These are phyloP conservation scores for Dichetophora obliterata DNA, from an alignment of 2,888 invertebrate species.

Conservation along the genomic window DNA sequence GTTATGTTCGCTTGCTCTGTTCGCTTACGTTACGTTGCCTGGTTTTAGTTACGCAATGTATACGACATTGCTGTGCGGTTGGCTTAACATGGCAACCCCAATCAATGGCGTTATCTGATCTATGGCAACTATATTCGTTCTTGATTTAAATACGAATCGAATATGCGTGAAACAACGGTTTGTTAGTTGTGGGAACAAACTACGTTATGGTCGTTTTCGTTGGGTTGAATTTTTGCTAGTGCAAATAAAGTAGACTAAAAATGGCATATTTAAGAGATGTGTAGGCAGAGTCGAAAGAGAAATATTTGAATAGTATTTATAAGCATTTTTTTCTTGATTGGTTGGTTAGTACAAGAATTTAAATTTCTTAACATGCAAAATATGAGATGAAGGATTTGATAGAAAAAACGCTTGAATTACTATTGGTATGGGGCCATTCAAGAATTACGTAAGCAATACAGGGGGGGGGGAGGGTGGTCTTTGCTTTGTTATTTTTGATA, in stretches of 20 bases:
- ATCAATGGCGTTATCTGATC: slow-evolving; percentile 52
- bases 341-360: no score
- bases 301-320: no score
- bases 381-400: no score
- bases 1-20: not conserved
- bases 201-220: not conserved
- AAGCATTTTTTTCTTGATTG: no score
- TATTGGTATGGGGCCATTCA: no score
- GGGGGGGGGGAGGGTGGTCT: no score
- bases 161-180: slow-evolving; percentile 45
- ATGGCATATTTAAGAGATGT: not conserved
- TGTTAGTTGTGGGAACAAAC: slow-evolving; percentile 29
- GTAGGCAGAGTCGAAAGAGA: not conserved
- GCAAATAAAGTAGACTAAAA: not conserved
- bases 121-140: not conserved
- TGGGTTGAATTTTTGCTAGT: not conserved
- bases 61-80: not conserved
- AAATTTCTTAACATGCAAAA: no score
- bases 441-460: no score
- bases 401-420: no score
- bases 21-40: slow-evolving; percentile 9
- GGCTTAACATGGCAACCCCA: slow-evolving; percentile 47
- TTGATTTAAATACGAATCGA: slow-evolving; percentile 28
- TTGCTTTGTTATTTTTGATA: no score
- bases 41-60: slow-evolving; percentile 21